Conservation (phyloP, 2,888 invertebrate genomes). For the Heliconius aoede region DNA sequence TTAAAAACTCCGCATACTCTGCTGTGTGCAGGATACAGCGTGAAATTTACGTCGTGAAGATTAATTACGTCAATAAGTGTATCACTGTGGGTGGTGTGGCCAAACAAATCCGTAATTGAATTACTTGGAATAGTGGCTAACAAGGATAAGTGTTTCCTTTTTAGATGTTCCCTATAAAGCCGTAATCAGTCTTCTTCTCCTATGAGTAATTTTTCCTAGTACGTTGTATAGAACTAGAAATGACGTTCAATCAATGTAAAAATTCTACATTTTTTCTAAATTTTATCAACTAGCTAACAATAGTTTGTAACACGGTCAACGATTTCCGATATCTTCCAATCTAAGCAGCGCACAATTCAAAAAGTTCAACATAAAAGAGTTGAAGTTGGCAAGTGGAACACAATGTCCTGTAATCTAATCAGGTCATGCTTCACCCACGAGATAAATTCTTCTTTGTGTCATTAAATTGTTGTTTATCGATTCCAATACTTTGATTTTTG, state of each 20-base stretch:
- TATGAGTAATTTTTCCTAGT: not conserved
- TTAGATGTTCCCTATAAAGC: conserved; percentile 19
- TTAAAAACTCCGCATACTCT: no score
- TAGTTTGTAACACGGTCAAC: conserved; percentile 13
- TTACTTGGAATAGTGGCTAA: conserved; percentile 26
- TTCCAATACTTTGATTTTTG: conserved; percentile 13
- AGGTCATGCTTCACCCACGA: conserved; percentile 62
- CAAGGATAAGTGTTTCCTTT: conserved; percentile 39
- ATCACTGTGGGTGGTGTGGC: no score
- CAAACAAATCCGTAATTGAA: conserved; percentile 8
- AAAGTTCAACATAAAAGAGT: conserved; percentile 37
- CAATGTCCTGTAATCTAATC: conserved; percentile 73
- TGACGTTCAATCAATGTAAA: not conserved
- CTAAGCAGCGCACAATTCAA: conserved; percentile 23
- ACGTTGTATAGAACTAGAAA: not conserved
- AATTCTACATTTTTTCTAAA: not conserved
- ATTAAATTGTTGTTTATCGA: conserved; percentile 43
- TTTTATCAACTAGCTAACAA: not conserved
- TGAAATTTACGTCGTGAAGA: not conserved
- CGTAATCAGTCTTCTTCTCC: not conserved
- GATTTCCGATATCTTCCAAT: conserved; percentile 18
- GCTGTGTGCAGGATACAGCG: no score
- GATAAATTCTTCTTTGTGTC: conserved; percentile 49
- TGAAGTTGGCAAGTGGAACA: conserved; percentile 65
- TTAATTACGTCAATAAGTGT: not conserved